Conservation (phyloP, 1,140 invertebrate species). For the Ruditapes philippinarum region DNA sequence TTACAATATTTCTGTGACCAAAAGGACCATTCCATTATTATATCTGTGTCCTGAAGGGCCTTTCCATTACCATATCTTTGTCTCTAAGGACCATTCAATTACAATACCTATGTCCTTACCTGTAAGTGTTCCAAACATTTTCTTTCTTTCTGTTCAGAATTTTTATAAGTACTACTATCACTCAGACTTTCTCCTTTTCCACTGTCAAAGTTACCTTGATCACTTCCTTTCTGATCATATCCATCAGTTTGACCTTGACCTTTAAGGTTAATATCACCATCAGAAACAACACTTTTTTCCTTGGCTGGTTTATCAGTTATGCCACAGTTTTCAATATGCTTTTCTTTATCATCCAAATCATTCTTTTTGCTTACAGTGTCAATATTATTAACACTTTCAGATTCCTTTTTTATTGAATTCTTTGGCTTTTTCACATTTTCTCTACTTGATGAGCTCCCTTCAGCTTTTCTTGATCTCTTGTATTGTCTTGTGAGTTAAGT, state of each 20-base stretch:
- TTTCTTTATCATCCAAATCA: neutral
- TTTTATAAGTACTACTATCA: neutral
- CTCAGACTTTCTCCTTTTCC: neutral
- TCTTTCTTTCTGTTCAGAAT: neutral
- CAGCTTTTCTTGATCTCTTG: too few species aligned
- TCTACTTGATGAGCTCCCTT: neutral
- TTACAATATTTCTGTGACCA: too few species aligned
- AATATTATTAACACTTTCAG: neutral
- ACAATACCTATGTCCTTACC: slow-evolving; percentile 10
- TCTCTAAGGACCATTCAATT: too few species aligned
- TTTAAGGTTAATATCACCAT: neutral
- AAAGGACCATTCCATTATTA: too few species aligned
- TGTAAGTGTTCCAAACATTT: neutral
- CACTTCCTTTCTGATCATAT: neutral
- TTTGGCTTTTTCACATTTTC: neutral
- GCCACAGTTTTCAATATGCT: neutral
- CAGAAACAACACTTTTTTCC: neutral
- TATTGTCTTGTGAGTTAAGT: too few species aligned
- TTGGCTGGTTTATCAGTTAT: too few species aligned
- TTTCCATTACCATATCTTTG: too few species aligned
- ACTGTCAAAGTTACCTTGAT: neutral
- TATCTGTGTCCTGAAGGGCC: too few species aligned
- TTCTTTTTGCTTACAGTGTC: neutral
- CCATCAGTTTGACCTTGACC: neutral
- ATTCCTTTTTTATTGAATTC: neutral